These are phyloP conservation scores for Tetramorium bicarinatum DNA, from an alignment of 2,888 invertebrate genomes.

Conservation along the genomic window DNA sequence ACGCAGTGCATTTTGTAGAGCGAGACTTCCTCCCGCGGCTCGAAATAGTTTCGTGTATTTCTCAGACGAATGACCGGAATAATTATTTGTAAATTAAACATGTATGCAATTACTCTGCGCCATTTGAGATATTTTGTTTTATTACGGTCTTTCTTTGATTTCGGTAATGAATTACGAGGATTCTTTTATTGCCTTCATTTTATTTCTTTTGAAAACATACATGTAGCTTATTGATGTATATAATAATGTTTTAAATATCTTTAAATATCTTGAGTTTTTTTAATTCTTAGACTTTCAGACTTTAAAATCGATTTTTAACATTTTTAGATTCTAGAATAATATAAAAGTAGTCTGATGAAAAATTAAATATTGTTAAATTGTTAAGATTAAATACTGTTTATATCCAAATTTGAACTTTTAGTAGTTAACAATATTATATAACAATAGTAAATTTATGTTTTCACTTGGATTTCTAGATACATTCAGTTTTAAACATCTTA, in stretches of 20 bases:
- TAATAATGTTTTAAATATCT: not conserved
- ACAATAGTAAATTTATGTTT: not conserved
- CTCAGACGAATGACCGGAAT: slow-evolving; percentile 42
- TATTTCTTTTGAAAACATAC: not conserved
- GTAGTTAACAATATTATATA: too few relatives aligned
- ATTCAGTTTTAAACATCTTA: slow-evolving; percentile 1
- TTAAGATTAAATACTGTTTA: not conserved
- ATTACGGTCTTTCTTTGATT: not conserved
- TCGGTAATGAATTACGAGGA: not conserved
- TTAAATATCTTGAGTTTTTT: not conserved
- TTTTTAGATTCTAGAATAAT: not conserved
- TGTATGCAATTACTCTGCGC: slow-evolving; percentile 1
- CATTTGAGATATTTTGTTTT: slow-evolving; percentile 1
- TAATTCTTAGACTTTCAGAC: not conserved
- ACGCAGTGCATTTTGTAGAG: slow-evolving; percentile 46
- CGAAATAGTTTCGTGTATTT: slow-evolving; percentile 45
- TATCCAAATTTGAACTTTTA: not conserved
- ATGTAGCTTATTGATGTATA: not conserved
- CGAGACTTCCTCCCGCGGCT: slow-evolving; percentile 45
- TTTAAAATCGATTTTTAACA: not conserved
- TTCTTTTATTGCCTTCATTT: not conserved
- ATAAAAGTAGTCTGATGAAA: not conserved
- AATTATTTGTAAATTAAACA: slow-evolving; percentile 45
- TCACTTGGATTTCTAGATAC: not conserved
- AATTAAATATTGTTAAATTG: not conserved